Percentiles rank a stretch among this genome's conserved stretches.
phyloP scores from a whole-genome alignment of 2,113 vertebrate genomes.

The Equus quagga region DNA sequence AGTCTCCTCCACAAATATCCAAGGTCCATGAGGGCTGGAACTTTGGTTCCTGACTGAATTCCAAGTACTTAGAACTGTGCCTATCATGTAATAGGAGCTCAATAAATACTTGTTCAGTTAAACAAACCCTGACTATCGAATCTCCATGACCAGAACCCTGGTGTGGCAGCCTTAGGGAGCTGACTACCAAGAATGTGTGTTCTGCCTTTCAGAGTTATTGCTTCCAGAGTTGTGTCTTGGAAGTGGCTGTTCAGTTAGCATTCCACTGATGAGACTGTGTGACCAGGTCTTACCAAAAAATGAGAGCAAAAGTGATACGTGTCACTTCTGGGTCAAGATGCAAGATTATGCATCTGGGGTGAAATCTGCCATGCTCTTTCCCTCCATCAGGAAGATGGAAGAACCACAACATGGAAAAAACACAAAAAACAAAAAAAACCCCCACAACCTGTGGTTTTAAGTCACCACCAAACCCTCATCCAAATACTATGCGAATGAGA shows the following conservation, averaged over 20 bases:
- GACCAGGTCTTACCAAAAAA: not conserved
- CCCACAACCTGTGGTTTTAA: not conserved
- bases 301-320: not conserved
- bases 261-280: not conserved
- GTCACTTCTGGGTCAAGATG: not conserved
- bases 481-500: not conserved
- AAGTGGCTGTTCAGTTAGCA: not conserved
- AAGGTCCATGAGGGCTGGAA: not conserved
- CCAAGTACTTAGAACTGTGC: too few species aligned
- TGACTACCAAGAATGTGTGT: not conserved
- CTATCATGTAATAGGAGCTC: not conserved
- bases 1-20: not conserved
- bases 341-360: not conserved
- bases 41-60: not conserved
- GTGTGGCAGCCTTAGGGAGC: not conserved
- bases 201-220: too few species aligned
- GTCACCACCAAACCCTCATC: not conserved
- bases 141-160: not conserved
- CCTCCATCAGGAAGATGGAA: not conserved
- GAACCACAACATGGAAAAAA: not conserved
- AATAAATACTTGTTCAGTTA: not conserved
- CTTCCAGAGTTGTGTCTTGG: not conserved
- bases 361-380: not conserved
- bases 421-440: not conserved
- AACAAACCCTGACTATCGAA: not conserved